These are phyloP conservation scores for Hemibagrus wyckioides DNA, from an alignment of 2,113 vertebrate genomes.

Conservation along the genomic window DNA sequence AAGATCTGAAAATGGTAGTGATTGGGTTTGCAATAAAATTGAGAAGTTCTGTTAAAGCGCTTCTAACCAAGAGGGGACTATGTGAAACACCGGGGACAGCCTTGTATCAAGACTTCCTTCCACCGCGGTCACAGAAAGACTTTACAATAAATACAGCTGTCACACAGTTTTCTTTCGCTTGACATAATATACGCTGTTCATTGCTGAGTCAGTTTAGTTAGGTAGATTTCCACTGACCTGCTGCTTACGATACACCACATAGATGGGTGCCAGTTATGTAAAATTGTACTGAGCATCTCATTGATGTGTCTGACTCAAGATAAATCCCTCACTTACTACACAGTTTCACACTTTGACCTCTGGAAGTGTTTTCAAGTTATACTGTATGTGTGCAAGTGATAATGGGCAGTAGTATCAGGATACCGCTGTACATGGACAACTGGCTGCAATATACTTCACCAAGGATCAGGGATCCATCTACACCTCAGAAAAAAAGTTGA, in stretches of 20 bases:
- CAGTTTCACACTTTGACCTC: no score
- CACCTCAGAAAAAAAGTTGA: no score
- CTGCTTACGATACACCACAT: not conserved
- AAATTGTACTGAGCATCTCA: not conserved
- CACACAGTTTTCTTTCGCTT: not conserved
- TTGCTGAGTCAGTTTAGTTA: no score
- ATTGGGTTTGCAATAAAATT: not conserved
- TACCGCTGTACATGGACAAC: no score
- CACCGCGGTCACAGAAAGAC: no score
- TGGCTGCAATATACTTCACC: no score
- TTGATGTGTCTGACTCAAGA: not conserved
- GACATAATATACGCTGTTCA: no score
- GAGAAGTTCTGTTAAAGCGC: not conserved
- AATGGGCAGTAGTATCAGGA: no score
- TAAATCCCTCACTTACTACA: no score
- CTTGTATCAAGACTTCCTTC: not conserved
- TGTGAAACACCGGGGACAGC: not conserved
- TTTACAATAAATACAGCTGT: not conserved
- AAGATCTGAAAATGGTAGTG: not conserved
- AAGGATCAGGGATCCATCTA: no score
- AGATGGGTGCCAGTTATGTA: not conserved
- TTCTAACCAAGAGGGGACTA: not conserved
- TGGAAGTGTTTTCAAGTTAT: no score
- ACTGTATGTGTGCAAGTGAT: no score
- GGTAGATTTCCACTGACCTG: not conserved